These are phyloP conservation scores for Ctenosaura bakeri DNA, from an alignment of 2,797 vertebrate genomes.

Conservation along the genomic window DNA sequence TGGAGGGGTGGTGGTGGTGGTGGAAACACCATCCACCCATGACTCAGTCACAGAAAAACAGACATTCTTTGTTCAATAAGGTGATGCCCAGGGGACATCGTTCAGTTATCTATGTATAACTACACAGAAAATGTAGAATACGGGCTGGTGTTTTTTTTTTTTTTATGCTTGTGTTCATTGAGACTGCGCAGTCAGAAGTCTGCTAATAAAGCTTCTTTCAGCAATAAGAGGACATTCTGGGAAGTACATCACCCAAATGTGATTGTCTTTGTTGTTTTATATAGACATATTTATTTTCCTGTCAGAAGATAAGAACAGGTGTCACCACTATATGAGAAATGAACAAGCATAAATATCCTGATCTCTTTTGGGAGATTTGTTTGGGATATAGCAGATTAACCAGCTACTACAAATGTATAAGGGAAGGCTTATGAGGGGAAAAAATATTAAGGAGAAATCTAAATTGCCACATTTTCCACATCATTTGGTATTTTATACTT, in stretches of 20 bases:
- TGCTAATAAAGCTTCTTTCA: constrained; percentile 47
- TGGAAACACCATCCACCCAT: too few species aligned
- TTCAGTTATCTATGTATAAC: too few species aligned
- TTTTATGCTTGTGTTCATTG: constrained; percentile 41
- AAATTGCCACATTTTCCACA: background rate
- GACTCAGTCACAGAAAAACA: too few species aligned
- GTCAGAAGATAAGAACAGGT: constrained; percentile 15
- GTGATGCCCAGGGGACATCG: too few species aligned
- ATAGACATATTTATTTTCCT: background rate
- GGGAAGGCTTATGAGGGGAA: too few species aligned
- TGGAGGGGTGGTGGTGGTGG: too few species aligned
- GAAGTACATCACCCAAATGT: constrained; percentile 38
- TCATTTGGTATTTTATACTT: background rate
- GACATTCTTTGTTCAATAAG: too few species aligned
- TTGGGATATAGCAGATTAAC: background rate
- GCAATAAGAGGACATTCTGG: constrained; percentile 39
- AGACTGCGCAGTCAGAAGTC: constrained; percentile 26
- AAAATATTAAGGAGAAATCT: background rate
- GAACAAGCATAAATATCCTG: background rate
- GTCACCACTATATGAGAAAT: background rate
- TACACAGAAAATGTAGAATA: too few species aligned
- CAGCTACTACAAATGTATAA: background rate
- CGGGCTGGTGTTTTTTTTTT: constrained; percentile 8
- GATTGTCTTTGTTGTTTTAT: constrained; percentile 1
- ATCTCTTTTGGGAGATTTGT: background rate